Evolutionary conservation across 2,797 vertebrate genomes (phyloP).

Genomic region (Sebastes oblongus): DNA sequence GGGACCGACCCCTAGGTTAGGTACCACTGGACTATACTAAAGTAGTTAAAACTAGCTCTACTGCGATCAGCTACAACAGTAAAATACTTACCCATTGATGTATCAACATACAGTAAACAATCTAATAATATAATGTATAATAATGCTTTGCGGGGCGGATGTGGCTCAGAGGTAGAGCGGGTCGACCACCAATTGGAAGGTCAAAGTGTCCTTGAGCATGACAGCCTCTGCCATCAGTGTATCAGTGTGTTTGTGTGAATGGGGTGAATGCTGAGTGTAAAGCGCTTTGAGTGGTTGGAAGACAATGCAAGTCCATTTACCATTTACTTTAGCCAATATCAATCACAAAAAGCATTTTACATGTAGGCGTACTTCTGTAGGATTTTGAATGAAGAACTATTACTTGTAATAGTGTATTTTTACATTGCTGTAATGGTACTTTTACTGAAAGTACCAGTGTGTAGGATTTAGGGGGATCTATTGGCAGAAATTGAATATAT

Average conservation of each 20-base stretch:
- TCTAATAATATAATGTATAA: neutral
- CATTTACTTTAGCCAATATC: neutral
- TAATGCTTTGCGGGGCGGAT: no score
- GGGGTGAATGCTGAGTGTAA: no score
- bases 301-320: no score
- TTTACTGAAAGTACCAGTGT: neutral
- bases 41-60: neutral
- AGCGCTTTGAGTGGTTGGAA: no score
- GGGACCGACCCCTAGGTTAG: neutral
- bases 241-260: no score
- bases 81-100: neutral
- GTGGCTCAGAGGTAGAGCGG: no score
- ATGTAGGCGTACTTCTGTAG: neutral
- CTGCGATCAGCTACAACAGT: no score
- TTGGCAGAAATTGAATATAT: neutral
- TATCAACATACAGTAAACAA: neutral
- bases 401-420: neutral
- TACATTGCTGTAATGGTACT: no score
- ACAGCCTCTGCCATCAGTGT: no score
- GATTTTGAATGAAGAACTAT: neutral
- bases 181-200: no score
- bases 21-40: neutral
- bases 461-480: neutral
- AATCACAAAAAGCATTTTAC: neutral
- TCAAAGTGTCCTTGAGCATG: no score